Conservation (phyloP, 2,113 vertebrate species). For the Melanerpes formicivorus region DNA sequence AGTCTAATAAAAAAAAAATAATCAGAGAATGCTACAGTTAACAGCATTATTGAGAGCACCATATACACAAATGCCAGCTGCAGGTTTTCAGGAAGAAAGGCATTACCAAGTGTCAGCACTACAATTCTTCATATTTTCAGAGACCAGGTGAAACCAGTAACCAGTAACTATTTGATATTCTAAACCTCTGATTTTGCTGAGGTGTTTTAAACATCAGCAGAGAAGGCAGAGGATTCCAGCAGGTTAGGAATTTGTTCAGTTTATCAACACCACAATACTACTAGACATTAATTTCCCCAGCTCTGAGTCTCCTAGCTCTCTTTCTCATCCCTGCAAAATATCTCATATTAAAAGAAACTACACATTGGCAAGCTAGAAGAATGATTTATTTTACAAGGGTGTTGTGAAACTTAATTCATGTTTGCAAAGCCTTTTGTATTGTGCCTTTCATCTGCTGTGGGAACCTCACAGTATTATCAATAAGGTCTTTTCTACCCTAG, state of each 20-base stretch:
- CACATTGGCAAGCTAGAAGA: background rate
- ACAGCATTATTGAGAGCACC: background rate
- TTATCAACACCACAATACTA: background rate
- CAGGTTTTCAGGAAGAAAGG: background rate
- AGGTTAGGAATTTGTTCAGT: background rate
- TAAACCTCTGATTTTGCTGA: background rate
- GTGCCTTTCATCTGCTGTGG: conserved; percentile 46
- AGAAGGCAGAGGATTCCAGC: background rate
- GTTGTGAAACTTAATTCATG: conserved; percentile 50
- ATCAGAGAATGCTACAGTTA: background rate
- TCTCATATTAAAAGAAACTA: background rate
- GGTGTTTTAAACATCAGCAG: background rate
- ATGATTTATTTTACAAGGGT: conserved; percentile 35
- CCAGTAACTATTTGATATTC: background rate
- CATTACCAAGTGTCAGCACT: background rate
- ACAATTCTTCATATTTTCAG: background rate
- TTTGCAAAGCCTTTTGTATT: conserved; percentile 53
- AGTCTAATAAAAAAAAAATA: background rate
- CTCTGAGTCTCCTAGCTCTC: background rate
- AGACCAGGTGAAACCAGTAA: background rate
- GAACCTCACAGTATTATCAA: conserved; percentile 42
- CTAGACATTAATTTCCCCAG: background rate
- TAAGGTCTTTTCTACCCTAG: conserved; percentile 41
- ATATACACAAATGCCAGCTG: background rate
- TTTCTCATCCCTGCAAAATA: conserved; percentile 1